Base-by-base conservation (phyloP, 2,113 vertebrate genomes). In the Pangasianodon hypophthalmus region DNA sequence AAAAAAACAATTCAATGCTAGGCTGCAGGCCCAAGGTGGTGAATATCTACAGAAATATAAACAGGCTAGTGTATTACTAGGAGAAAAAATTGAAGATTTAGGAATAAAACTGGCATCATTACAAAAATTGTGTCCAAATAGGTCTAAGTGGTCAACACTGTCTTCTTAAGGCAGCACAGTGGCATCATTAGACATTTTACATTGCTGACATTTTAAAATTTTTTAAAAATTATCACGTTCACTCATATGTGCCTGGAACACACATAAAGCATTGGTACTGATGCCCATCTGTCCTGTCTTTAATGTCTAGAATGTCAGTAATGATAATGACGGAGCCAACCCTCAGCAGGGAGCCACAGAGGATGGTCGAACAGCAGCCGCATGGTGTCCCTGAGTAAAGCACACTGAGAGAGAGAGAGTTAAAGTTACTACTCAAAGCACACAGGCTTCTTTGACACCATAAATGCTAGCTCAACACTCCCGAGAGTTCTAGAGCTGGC, bases 311-410 rank as follows among this genome's bases (percentile, higher is more conserved):
- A 85, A 88, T 89, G 81, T 89, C 60, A 86, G 88, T n/a, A 80
- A 92, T 90, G 90, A 85, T 90, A 89, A 90, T 84, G 75, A 84
- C 48, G 60, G 85, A 87, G 67, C 75, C 67, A 58, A 67, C 80
- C 73, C 91, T 88, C 89, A 92, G 91, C 80, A 88, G 91, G 90
- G 90, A 88, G 88, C 81, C 85, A 64, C 86, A 75, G 82, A 73
- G 88, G 79, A 87, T 86, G 89, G 85, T 75, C 83, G 88, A 19
- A 86, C 75, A 64, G 75, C 87, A 91, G 73, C 77, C 37, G 26
- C 80, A 48, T 50, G 41, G n/a, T 64, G 58, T 10, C 75, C 41
- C 56, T 41, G 37, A 13, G 19, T 56, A 82, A 84, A 41, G 21
- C 56, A 60, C 7, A 56, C 16, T 24, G 56, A 41, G 11, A 58